These are phyloP conservation scores for Teleogryllus oceanicus DNA, from an alignment of 2,888 invertebrate species.

Conservation along the genomic window DNA sequence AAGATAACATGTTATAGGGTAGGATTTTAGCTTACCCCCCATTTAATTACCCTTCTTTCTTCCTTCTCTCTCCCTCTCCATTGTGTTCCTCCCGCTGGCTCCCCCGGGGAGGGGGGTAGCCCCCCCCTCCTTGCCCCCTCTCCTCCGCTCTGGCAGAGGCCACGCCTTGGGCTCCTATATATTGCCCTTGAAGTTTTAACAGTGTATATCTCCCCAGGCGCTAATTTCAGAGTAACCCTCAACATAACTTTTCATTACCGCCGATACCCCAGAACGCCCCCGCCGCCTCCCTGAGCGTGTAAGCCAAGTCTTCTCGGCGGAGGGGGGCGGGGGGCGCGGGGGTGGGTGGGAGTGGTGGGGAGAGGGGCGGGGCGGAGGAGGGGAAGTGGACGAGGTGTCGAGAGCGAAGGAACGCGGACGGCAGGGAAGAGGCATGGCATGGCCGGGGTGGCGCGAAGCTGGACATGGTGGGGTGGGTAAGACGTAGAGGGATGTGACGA, in stretches of 20 bases:
- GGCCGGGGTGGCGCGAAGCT: too few relatives aligned
- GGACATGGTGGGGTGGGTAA: too few relatives aligned
- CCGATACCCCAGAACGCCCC: constrained; percentile 18
- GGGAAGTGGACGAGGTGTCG: too few relatives aligned
- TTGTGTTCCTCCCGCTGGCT: not conserved
- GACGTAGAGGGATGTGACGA: too few relatives aligned
- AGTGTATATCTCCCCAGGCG: constrained; percentile 1
- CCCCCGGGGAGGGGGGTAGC: not conserved
- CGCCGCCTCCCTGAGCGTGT: not conserved
- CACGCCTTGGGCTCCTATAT: not conserved
- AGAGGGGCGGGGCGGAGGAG: too few relatives aligned
- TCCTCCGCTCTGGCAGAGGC: not conserved
- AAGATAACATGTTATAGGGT: constrained; percentile 18
- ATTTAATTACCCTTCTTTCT: constrained; percentile 18
- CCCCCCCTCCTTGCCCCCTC: not conserved
- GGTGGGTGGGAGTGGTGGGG: too few relatives aligned
- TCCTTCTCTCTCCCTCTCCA: not conserved
- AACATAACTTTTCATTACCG: constrained; percentile 18
- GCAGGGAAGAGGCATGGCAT: too few relatives aligned
- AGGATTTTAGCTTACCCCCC: not conserved
- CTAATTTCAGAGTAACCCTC: constrained; percentile 9
- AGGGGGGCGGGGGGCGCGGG: too few relatives aligned
- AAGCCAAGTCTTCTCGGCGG: not conserved
- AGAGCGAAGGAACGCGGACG: too few relatives aligned
- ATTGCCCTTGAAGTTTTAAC: constrained; percentile 18